Conservation (phyloP, 2,113 vertebrate genomes). For the Myrmecophaga tridactyla region DNA sequence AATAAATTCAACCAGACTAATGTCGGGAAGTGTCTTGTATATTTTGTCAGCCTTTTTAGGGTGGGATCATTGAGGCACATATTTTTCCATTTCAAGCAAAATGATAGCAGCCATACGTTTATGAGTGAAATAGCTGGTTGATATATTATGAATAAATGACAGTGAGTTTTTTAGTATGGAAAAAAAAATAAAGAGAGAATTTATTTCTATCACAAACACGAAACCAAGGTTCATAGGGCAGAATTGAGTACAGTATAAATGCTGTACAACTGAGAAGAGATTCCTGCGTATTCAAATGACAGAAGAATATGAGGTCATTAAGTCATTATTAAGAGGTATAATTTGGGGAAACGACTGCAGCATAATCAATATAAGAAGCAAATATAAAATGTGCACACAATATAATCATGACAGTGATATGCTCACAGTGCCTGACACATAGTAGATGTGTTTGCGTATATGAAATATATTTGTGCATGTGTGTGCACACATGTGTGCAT, state of each 20-base stretch:
- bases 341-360: background rate
- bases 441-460: background rate
- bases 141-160: background rate
- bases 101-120: background rate
- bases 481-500: background rate
- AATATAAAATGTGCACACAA: background rate
- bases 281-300: background rate
- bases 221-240: background rate
- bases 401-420: background rate
- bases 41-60: background rate
- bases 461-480: background rate
- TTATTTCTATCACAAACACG: background rate
- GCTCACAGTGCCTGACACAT: background rate
- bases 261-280: background rate
- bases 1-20: background rate
- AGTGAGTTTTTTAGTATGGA: background rate
- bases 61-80: background rate
- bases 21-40: background rate
- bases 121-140: background rate
- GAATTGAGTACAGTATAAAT: background rate
- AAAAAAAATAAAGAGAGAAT: background rate
- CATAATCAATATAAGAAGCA: background rate
- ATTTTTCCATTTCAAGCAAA: background rate
- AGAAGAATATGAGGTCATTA: background rate
- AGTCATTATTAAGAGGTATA: background rate